Conservation (phyloP, 2,797 vertebrate genomes). For the Coreius guichenoti region DNA sequence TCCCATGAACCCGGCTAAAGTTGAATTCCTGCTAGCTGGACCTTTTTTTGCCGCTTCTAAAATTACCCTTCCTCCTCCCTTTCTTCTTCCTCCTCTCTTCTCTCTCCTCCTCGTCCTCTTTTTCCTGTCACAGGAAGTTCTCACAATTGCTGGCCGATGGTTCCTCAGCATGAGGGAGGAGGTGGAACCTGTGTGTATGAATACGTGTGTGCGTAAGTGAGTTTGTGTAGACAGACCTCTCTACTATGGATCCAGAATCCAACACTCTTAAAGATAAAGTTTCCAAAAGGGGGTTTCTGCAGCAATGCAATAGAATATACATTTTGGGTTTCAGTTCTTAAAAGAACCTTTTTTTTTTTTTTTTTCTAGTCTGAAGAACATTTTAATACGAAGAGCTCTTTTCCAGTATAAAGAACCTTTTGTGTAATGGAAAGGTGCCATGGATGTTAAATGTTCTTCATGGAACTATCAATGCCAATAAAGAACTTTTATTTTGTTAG, state of each 20-base stretch:
- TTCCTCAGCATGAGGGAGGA: slow-evolving; percentile 71
- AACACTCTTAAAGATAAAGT: neutral
- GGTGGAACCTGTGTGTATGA: slow-evolving; percentile 31
- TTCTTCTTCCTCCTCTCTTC: slow-evolving; percentile 60
- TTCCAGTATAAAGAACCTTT: neutral
- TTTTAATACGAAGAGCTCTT: neutral
- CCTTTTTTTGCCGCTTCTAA: slow-evolving; percentile 64
- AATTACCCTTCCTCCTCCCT: slow-evolving; percentile 68
- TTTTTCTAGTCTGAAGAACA: neutral
- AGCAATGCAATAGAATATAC: neutral
- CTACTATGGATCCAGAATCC: neutral
- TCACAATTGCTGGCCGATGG: slow-evolving; percentile 79
- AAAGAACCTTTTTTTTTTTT: neutral
- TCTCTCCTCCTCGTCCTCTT: slow-evolving; percentile 65
- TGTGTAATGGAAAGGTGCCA: neutral
- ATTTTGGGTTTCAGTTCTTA: neutral
- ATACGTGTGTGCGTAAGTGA: neutral
- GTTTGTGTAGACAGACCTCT: neutral
- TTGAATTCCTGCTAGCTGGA: slow-evolving; percentile 47
- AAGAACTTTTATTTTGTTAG: neutral
- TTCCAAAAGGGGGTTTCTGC: neutral
- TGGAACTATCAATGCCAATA: neutral
- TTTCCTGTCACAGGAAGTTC: slow-evolving; percentile 84
- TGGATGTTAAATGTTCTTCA: neutral
- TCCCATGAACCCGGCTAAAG: slow-evolving; percentile 62